Evolutionary conservation across 2,113 vertebrate species (phyloP).

Genomic region (Limnothrissa miodon): DNA sequence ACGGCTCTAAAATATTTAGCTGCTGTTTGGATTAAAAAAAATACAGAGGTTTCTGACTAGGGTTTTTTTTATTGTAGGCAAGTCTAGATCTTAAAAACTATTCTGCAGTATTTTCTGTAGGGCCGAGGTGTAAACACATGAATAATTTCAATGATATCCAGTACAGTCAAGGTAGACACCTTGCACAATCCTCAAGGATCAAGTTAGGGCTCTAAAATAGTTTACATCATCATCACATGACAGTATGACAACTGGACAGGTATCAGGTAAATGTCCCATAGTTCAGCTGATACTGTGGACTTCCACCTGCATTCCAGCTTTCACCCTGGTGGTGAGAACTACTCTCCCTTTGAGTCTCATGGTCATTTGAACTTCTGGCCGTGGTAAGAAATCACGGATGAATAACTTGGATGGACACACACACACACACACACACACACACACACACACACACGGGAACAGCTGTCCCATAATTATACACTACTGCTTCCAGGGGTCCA

Average conservation of each 20-base stretch:
- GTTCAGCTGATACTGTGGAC: background rate
- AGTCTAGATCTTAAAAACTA: background rate
- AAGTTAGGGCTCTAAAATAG: background rate
- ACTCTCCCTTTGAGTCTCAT: too few relatives aligned
- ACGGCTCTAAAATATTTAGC: background rate
- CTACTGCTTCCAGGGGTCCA: background rate
- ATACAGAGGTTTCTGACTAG: background rate
- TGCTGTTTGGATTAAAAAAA: background rate
- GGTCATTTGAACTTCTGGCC: too few relatives aligned
- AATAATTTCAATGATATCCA: background rate
- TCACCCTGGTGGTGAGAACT: background rate
- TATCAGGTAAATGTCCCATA: too few relatives aligned
- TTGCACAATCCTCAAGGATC: background rate
- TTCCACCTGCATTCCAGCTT: background rate
- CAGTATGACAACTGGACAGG: too few relatives aligned
- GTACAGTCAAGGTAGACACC: background rate
- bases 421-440: background rate
- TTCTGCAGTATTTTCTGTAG: background rate
- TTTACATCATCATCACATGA: background rate
- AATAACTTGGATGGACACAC: too few relatives aligned
- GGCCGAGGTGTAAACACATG: background rate
- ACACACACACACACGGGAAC: background rate
- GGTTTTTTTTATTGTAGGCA: background rate
- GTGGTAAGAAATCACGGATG: too few relatives aligned
- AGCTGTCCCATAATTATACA: background rate